A percentile compares a stretch with the other conserved stretches of the same genome.
phyloP scores from a whole-genome alignment of 35 echinoderm and acorn worm species.

The Amphiura filiformis region DNA sequence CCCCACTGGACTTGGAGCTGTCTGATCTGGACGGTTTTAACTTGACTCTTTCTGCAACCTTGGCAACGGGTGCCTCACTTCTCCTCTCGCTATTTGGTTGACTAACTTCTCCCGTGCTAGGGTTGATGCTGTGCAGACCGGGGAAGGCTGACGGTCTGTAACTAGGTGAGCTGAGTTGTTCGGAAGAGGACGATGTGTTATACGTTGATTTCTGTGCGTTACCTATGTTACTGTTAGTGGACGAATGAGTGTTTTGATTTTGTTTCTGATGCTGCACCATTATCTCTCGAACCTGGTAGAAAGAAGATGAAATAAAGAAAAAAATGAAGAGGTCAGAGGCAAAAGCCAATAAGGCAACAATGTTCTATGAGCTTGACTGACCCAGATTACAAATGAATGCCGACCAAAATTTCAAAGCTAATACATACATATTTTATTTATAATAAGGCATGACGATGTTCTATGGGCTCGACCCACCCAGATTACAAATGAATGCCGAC shows the following conservation, averaged over 20 bases:
- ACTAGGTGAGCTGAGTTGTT: slow-evolving; percentile 89
- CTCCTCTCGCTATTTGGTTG: slow-evolving; percentile 76
- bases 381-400: too few species aligned
- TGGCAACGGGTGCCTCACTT: slow-evolving; percentile 66
- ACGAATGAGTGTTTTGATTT: neutral
- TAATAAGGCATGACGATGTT: too few species aligned
- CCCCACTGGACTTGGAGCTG: neutral
- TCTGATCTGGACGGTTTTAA: slow-evolving; percentile 79
- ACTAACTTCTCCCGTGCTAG: slow-evolving; percentile 89
- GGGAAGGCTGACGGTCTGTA: slow-evolving; percentile 52
- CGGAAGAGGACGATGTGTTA: slow-evolving; percentile 90
- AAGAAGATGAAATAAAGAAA: neutral
- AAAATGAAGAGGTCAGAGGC: too few species aligned
- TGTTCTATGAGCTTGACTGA: too few species aligned
- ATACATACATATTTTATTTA: too few species aligned
- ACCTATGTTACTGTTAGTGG: neutral
- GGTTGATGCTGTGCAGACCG: slow-evolving; percentile 55
- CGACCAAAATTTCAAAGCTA: too few species aligned
- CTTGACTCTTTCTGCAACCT: slow-evolving; percentile 81
- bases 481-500: too few species aligned
- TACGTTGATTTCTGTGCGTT: neutral
- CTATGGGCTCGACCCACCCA: too few species aligned
- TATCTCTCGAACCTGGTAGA: neutral
- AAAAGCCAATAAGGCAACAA: too few species aligned
- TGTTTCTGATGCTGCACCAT: neutral